A percentile compares a stretch with the other conserved stretches of the same genome.
phyloP scores from a whole-genome alignment of 1,140 invertebrate species.

The Orchesella cincta region DNA sequence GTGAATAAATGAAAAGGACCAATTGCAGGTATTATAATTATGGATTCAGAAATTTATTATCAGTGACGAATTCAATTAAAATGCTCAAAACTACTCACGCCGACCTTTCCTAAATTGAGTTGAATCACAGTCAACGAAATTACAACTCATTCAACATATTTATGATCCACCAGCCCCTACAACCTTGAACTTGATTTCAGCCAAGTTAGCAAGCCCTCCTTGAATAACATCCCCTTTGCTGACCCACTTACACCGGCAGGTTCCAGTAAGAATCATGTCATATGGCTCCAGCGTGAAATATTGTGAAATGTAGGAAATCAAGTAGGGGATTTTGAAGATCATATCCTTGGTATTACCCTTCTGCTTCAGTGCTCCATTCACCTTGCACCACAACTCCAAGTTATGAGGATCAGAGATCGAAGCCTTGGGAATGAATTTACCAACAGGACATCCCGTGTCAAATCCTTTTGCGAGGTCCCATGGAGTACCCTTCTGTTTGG shows the following conservation, averaged over 20 bases:
- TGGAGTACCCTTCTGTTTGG: slow-evolving; percentile 68
- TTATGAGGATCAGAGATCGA: slow-evolving; percentile 66
- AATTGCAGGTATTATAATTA: too few relatives aligned
- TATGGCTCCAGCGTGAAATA: slow-evolving; percentile 75
- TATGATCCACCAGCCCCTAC: too few relatives aligned
- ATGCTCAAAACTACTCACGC: too few relatives aligned
- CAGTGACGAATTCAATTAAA: too few relatives aligned
- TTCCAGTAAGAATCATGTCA: slow-evolving; percentile 77
- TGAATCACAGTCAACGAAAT: too few relatives aligned
- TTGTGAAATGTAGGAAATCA: slow-evolving; percentile 70
- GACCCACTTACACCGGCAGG: slow-evolving; percentile 69
- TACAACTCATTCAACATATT: too few relatives aligned
- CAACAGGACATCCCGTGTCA: slow-evolving; percentile 77
- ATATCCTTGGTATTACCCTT: slow-evolving; percentile 69
- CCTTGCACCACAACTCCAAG: slow-evolving; percentile 66
- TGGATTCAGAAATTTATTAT: too few relatives aligned
- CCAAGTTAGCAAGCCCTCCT: slow-evolving; percentile 64
- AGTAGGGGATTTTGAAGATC: slow-evolving; percentile 68
- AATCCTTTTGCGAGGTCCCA: slow-evolving; percentile 81
- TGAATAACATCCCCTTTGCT: slow-evolving; percentile 70
- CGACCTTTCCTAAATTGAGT: too few relatives aligned
- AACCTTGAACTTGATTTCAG: slow-evolving; percentile 62
- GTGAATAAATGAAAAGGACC: too few relatives aligned
- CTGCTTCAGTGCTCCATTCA: slow-evolving; percentile 64
- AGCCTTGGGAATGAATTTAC: slow-evolving; percentile 66